phyloP scores from a whole-genome alignment of 2,888 invertebrate genomes.

The Meandrusa payeni region DNA sequence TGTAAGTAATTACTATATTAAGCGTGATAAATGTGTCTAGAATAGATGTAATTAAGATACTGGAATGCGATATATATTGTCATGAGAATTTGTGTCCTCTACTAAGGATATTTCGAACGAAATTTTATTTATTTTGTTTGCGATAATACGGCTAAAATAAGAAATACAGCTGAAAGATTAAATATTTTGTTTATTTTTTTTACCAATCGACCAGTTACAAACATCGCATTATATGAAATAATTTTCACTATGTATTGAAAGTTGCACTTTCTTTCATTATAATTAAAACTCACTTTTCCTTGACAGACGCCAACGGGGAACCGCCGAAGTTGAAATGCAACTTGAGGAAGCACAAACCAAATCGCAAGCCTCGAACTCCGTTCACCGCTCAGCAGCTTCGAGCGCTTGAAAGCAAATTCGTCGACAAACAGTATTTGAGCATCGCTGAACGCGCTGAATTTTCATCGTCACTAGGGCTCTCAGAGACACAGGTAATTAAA shows the following conservation, averaged over 20 bases:
- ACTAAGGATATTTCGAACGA: no score
- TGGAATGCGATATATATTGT: not conserved
- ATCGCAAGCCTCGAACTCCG: slow-evolving; percentile 98
- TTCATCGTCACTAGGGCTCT: slow-evolving; percentile 93
- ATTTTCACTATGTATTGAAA: not conserved
- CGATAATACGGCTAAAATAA: no score
- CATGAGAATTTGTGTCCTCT: no score
- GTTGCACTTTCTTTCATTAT: not conserved
- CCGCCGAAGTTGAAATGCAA: slow-evolving; percentile 94
- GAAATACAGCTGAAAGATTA: no score
- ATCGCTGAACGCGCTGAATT: slow-evolving; percentile 99
- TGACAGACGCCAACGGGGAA: slow-evolving; percentile 86
- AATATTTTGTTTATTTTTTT: no score
- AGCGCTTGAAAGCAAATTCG: slow-evolving; percentile 97
- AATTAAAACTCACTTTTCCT: slow-evolving; percentile 23
- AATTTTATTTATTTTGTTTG: no score
- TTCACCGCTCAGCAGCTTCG: slow-evolving; percentile 98
- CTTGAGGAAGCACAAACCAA: slow-evolving; percentile 98
- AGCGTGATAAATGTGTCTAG: slow-evolving; percentile 2
- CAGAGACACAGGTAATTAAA: slow-evolving; percentile 65
- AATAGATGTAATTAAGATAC: not conserved
- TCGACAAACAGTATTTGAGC: slow-evolving; percentile 97
- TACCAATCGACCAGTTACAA: no score
- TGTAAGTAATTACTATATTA: slow-evolving; percentile 14
- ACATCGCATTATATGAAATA: no score